phyloP scores from a whole-genome alignment of 2,888 invertebrate species.

The Andrena haemorrhoa region DNA sequence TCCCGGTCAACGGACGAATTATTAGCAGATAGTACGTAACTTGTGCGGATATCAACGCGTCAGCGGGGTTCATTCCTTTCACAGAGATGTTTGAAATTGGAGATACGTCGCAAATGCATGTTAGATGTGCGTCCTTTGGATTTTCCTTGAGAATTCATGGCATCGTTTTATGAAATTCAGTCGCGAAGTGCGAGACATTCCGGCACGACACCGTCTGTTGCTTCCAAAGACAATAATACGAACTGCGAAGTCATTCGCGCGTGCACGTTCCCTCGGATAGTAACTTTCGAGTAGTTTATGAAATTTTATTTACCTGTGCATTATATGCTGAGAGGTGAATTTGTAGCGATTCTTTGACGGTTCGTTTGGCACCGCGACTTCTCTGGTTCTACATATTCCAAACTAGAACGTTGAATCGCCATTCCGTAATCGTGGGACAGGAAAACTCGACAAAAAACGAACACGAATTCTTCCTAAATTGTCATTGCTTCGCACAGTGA shows the following conservation, averaged over 20 bases:
- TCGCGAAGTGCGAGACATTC: neutral
- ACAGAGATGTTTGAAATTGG: constrained; percentile 30
- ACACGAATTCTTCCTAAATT: neutral
- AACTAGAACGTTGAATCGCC: neutral
- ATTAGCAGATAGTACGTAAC: neutral
- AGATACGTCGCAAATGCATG: constrained; percentile 16
- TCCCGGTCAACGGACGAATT: neutral
- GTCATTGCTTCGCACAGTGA: neutral
- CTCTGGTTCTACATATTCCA: neutral
- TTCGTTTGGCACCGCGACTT: neutral
- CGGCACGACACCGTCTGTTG: neutral
- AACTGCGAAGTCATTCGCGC: constrained; percentile 12
- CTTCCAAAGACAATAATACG: constrained; percentile 29
- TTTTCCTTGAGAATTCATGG: constrained; percentile 18
- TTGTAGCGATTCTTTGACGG: neutral
- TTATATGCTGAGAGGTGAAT: neutral
- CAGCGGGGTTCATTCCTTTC: neutral
- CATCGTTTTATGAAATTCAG: neutral
- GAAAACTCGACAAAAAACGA: neutral
- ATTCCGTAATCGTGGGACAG: neutral
- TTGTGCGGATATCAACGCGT: constrained; percentile 17
- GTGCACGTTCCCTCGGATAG: neutral
- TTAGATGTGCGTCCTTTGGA: neutral
- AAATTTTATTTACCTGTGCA: neutral
- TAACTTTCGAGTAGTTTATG: constrained; percentile 11